These are phyloP conservation scores for Rhimphoctona megacephalus DNA, from an alignment of 2,888 invertebrate species.

Conservation along the genomic window DNA sequence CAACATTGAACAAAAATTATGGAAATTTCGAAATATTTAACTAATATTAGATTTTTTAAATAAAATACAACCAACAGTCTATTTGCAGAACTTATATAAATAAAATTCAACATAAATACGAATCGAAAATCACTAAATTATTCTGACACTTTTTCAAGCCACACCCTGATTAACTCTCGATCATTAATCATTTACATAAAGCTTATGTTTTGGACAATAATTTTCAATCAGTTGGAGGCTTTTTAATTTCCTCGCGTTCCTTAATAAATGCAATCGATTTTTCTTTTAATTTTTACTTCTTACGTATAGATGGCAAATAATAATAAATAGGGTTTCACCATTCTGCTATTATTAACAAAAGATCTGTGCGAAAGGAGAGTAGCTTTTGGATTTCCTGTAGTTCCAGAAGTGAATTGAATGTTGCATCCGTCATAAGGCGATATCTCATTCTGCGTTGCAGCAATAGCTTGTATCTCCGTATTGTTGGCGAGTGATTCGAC, in stretches of 20 bases:
- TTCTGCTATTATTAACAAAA: conserved; percentile 91
- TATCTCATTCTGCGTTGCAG: conserved; percentile 86
- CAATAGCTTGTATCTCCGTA: conserved; percentile 81
- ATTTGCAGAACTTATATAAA: not conserved
- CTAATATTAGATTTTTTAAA: not conserved
- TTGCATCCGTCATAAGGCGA: conserved; percentile 90
- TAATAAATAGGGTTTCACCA: conserved; percentile 85
- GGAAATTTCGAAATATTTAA: not conserved
- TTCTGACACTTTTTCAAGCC: conserved; percentile 16
- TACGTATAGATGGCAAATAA: not conserved
- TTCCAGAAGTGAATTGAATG: conserved; percentile 94
- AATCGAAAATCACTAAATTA: conserved; percentile 10
- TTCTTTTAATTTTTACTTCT: not conserved
- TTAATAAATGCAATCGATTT: too few species aligned
- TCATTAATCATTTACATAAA: conserved; percentile 19
- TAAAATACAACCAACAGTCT: not conserved
- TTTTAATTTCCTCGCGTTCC: not conserved
- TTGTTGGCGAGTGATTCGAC: conserved; percentile 81
- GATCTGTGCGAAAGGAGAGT: conserved; percentile 90
- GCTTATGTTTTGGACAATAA: conserved; percentile 2
- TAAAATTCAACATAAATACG: not conserved
- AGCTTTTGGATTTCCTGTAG: conserved; percentile 93
- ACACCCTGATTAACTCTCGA: conserved; percentile 13
- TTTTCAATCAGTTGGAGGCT: not conserved
- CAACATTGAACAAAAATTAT: not conserved